Base-by-base conservation (phyloP, 2,113 vertebrate species). In the Tympanuchus pallidicinctus region DNA sequence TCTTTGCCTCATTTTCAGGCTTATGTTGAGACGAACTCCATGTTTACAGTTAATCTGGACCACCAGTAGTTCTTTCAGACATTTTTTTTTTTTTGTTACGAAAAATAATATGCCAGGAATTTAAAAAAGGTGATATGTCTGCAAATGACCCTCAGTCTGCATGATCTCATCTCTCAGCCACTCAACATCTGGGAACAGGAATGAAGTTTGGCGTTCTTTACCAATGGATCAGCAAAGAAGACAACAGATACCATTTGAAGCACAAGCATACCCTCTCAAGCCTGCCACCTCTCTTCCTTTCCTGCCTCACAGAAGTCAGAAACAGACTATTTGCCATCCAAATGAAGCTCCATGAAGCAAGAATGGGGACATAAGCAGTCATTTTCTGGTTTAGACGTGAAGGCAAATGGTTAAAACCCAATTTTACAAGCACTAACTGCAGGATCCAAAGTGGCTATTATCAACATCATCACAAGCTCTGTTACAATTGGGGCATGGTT, bases 81-180 rank as follows among this genome's bases (percentile, higher is more conserved):
- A n/a, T 67, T 3, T 25, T 57, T 80, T 82, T 82, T 67, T 83
- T 82, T 54, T 67, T 3, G 12, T 81, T 86, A 70, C 54, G 81
- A 95, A 95, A 74, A n/a, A 56, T 86, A 84, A 86, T 61, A 90
- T 12, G 19, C 48, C 78, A 79, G 79, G 90, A 95, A 95, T 95
- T 95, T 81, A 91, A 94, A 91, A 90, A 88, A 95, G 86, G 92
- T 94, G 82, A 65, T 86, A 30, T 79, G 92, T 92, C 95, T 92
- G 91, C 89, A 94, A 84, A 86, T 61, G 59, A 81, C 61, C 65
- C 67, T 85, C 76, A 72, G 73, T 78, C 65, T 74, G 36, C 1
- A 11, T 84, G 88, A 97, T 86, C 79, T 96, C 95, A 93, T 94
- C 86, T 57, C 45, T 47, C 82, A 93, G 63, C 16, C 65, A 54